These are phyloP conservation scores for Tangara arthus DNA, from an alignment of 2,797 vertebrate species.

Conservation along the genomic window DNA sequence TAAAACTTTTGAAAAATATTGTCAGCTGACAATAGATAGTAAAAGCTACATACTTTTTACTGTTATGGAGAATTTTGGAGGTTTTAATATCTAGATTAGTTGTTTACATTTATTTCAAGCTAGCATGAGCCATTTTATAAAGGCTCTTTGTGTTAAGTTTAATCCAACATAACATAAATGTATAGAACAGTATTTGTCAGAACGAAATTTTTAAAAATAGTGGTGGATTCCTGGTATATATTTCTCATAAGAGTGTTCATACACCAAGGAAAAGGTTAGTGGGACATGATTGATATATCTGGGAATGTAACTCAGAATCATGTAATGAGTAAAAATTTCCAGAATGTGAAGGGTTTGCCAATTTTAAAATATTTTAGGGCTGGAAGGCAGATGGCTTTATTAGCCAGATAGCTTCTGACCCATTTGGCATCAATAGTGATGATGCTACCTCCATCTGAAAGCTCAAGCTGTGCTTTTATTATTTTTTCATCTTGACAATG, in stretches of 20 bases:
- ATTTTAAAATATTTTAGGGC: background rate
- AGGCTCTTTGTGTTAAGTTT: background rate
- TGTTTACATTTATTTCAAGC: background rate
- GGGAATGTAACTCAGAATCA: background rate
- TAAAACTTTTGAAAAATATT: background rate
- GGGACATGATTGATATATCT: background rate
- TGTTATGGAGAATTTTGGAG: accelerated
- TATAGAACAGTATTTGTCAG: background rate
- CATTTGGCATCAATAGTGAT: background rate
- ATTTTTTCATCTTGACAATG: background rate
- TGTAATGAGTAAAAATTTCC: background rate
- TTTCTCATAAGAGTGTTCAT: background rate
- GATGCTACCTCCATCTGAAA: background rate
- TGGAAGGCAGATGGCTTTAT: background rate
- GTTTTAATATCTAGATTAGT: background rate
- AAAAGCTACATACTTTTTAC: background rate
- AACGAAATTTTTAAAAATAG: background rate
- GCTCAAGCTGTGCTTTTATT: background rate
- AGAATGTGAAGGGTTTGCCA: background rate
- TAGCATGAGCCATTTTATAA: background rate
- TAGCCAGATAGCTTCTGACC: background rate
- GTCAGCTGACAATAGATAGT: background rate
- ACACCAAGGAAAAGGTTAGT: background rate
- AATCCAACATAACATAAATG: background rate
- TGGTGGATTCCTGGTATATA: background rate